Evolutionary conservation across 1,140 invertebrate species (phyloP).

Genomic region (Pemphigus obesinymphae): DNA sequence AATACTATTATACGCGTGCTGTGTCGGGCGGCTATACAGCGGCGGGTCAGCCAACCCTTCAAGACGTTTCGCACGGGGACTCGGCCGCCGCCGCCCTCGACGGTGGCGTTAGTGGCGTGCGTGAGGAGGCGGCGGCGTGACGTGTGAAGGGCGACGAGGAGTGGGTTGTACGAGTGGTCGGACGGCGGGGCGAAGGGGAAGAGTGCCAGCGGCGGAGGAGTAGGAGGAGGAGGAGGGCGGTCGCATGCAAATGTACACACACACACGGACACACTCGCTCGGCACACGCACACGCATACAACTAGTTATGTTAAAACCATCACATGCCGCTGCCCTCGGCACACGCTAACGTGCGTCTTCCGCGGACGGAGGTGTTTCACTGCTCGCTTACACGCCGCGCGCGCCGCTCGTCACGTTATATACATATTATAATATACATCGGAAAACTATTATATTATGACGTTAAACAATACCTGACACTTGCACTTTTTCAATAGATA

Average conservation of each 20-base stretch:
- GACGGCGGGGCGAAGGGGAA: neutral
- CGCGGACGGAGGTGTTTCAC: conserved; percentile 36
- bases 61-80: conserved; percentile 5
- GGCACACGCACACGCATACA: neutral
- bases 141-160: conserved; percentile 8
- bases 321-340: conserved; percentile 39
- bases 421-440: no score
- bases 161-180: neutral
- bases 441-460: no score
- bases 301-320: conserved; percentile 33
- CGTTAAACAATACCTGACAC: no score
- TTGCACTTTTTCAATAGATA: no score
- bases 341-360: conserved; percentile 41
- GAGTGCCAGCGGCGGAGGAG: neutral
- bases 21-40: neutral
- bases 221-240: conserved; percentile 7
- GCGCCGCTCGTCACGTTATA: no score
- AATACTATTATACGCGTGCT: neutral
- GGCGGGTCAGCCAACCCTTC: conserved; percentile 23
- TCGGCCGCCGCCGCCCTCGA: neutral
- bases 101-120: conserved; percentile 23
- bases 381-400: neutral
- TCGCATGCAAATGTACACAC: conserved; percentile 37
- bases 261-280: neutral
- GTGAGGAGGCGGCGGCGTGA: neutral